Percentiles rank a stretch among this genome's conserved stretches.
These are phyloP conservation scores for Chaenogobius annularis DNA, from an alignment of 2,113 vertebrate genomes.

Conservation along the genomic window DNA sequence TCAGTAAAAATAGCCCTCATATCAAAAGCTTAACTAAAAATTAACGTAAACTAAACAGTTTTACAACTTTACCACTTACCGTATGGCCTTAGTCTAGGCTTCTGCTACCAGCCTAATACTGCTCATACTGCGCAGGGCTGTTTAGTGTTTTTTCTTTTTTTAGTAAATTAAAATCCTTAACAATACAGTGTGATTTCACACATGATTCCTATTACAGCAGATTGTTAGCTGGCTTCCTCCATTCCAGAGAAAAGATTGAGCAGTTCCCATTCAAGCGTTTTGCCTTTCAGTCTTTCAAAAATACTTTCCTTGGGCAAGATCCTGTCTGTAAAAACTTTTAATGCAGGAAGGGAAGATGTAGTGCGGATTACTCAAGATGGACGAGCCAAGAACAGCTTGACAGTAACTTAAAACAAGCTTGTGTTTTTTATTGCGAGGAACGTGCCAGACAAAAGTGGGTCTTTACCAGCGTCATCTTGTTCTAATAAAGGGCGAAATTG, in stretches of 20 bases:
- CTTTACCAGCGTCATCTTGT: conserved; percentile 39
- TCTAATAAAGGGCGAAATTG: conserved; percentile 48
- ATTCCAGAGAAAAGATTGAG: background rate
- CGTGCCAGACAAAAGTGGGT: conserved; percentile 36
- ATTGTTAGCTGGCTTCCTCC: conserved; percentile 1
- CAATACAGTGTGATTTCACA: background rate
- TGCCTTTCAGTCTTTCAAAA: conserved; percentile 31
- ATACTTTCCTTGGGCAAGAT: conserved; percentile 41
- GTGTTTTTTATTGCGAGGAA: conserved; percentile 40
- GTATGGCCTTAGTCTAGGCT: too few species aligned
- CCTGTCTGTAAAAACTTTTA: conserved; percentile 36
- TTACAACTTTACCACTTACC: too few species aligned
- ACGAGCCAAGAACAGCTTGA: conserved; percentile 34
- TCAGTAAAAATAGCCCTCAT: too few species aligned
- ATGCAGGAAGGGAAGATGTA: conserved; percentile 19
- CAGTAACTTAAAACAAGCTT: conserved; percentile 34
- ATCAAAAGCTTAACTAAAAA: too few species aligned
- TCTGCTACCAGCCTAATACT: too few species aligned
- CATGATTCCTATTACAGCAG: conserved; percentile 1
- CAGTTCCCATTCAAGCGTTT: conserved; percentile 7
- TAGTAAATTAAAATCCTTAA: too few species aligned
- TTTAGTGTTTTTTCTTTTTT: too few species aligned
- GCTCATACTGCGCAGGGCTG: too few species aligned
- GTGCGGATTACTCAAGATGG: conserved; percentile 8
- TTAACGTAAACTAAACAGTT: too few species aligned